Percentiles rank a stretch among this genome's conserved stretches.
phyloP scores from a whole-genome alignment of 2,888 invertebrate genomes.

The Catonia carolina region DNA sequence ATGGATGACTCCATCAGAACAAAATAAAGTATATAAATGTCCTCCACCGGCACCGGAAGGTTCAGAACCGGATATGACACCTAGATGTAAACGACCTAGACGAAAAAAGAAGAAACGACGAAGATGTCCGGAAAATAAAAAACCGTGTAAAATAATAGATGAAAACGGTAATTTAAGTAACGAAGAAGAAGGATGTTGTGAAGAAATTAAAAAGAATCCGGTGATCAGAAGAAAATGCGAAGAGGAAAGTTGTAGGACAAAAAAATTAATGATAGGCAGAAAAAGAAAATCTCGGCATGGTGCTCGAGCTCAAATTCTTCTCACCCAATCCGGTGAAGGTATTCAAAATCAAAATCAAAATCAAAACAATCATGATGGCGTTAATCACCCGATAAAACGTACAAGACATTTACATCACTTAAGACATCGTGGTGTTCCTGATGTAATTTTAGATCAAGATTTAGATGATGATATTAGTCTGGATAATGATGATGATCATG shows the following conservation, averaged over 20 bases:
- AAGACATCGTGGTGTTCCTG: not conserved
- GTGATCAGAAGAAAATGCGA: slow-evolving; percentile 39
- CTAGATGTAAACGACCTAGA: slow-evolving; percentile 16
- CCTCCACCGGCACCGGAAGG: slow-evolving; percentile 11
- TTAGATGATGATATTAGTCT: too few species aligned
- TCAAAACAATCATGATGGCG: too few species aligned
- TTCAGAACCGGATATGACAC: not conserved
- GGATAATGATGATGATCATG: too few species aligned
- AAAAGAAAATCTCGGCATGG: too few species aligned
- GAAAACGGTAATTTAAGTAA: slow-evolving; percentile 36
- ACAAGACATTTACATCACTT: slow-evolving; percentile 3
- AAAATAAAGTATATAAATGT: not conserved
- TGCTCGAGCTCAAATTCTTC: too few species aligned
- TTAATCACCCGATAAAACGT: not conserved
- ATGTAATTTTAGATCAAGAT: too few species aligned
- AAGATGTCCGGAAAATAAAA: slow-evolving; percentile 43
- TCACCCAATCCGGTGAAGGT: too few species aligned
- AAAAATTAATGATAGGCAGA: too few species aligned
- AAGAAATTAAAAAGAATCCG: too few species aligned
- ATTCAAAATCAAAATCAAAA: too few species aligned
- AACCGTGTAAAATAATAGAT: slow-evolving; percentile 13
- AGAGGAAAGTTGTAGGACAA: not conserved
- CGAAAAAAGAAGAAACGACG: slow-evolving; percentile 41
- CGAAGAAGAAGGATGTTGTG: slow-evolving; percentile 38
- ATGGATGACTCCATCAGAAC: slow-evolving; percentile 41